Conservation (phyloP, 1,140 invertebrate species). For the Marisa cornuarietis region DNA sequence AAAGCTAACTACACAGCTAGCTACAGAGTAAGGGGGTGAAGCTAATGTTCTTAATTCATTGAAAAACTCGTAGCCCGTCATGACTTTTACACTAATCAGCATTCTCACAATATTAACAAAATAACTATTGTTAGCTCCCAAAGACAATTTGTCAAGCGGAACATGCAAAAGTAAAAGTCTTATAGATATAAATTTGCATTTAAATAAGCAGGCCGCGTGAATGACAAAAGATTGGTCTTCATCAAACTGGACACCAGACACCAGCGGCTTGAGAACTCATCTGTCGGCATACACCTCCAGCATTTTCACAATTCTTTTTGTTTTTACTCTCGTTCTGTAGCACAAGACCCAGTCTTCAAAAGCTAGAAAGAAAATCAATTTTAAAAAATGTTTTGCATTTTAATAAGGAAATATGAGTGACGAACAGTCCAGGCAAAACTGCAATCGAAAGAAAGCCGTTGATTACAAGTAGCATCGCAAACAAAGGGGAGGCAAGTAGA, state of each 20-base stretch:
- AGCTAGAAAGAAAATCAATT: background rate
- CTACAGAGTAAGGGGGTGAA: too few relatives aligned
- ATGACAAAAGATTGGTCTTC: background rate
- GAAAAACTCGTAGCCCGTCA: too few relatives aligned
- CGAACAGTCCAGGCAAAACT: background rate
- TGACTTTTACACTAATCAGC: background rate
- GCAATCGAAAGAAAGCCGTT: background rate
- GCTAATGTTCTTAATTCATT: too few relatives aligned
- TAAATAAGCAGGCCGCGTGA: background rate
- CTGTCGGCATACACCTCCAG: background rate
- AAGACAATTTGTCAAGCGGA: background rate
- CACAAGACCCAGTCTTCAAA: background rate
- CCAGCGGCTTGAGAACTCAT: background rate
- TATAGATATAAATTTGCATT: background rate
- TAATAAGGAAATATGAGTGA: too few relatives aligned
- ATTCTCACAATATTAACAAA: background rate
- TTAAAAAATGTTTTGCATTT: too few relatives aligned
- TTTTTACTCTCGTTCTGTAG: background rate
- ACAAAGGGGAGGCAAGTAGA: conserved; percentile 8
- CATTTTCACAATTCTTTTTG: too few relatives aligned
- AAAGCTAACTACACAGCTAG: too few relatives aligned
- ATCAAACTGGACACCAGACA: background rate
- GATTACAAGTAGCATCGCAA: background rate
- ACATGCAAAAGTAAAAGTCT: background rate
- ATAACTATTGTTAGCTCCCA: background rate